Evolutionary conservation across 2,888 invertebrate species (phyloP), one percentile per base, ranked within the genome.

Genomic region (Augiades crinisus): DNA sequence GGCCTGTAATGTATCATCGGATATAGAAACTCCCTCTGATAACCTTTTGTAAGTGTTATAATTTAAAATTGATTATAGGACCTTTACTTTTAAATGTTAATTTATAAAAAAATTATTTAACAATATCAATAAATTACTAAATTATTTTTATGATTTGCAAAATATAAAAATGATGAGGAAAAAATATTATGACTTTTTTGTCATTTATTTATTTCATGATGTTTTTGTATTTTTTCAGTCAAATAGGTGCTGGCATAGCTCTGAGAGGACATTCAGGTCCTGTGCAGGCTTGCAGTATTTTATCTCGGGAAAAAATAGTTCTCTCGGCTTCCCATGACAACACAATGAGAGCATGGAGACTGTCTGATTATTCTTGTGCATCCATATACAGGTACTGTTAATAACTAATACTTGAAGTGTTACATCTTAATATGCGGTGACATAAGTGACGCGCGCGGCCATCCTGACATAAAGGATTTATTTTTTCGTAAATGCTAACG

Each of bases 241-340:
- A 91, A 66, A 89, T 91, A 65, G 90, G 91, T 14, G 91, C 93
- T 12, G 93, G 93, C 3, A 69, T 93, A 54, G 82, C 92, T 21
- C 73, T 95, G 43, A 88, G 94, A 55, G 96, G 95, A 0, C 96
- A 97, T 71, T 91, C 92, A 7, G 94, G 94, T 10, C 86, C 93
- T 13, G 91, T 95, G 14, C 93, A 94, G 68, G 94, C 95, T 55
- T 89, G 95, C 16, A 91, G 91, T 60, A 91, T 94, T 2, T 80
- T 92, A 30, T 66, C 85, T 0, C 77, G 85, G 51, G 91, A 91
- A 64, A 91, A 93, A 49, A 78, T 96, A 22, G 81, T 96, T n/a
- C 78, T 96, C 5, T 94, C 94, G 2, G 92, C 92, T 1, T 94
- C 95, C 1, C 94, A 94, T 69, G 97, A 97, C 78, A 91, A 91